Evolutionary conservation across 2,113 vertebrate species (phyloP).

Genomic region (Eptesicus fuscus): DNA sequence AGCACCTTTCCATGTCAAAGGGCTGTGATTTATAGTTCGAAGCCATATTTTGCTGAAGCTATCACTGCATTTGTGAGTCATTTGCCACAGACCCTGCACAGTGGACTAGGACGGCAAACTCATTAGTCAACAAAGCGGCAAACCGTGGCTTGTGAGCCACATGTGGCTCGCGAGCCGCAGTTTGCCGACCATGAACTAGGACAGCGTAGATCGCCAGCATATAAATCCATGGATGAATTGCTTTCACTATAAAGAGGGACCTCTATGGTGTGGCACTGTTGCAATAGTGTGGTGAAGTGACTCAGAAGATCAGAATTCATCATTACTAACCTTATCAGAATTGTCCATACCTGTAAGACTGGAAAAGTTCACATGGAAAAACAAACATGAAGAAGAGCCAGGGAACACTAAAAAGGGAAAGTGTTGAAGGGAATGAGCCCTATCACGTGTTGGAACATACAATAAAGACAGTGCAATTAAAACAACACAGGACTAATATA

Average conservation of each 20-base stretch:
- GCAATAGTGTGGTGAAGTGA: neutral
- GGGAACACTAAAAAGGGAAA: neutral
- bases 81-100: neutral
- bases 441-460: neutral
- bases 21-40: neutral
- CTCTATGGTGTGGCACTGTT: neutral
- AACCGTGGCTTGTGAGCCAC: too few relatives aligned
- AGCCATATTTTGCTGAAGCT: neutral
- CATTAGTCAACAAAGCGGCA: too few relatives aligned
- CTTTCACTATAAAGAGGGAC: neutral
- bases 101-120: neutral
- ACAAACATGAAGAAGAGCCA: neutral
- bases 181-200: neutral
- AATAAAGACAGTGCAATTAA: neutral
- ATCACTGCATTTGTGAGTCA: neutral
- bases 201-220: neutral
- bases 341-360: neutral
- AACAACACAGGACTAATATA: neutral
- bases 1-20: neutral
- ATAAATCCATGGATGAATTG: neutral
- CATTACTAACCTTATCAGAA: neutral
- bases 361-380: neutral
- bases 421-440: neutral
- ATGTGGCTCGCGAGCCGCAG: too few relatives aligned
- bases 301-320: neutral